Conservation (phyloP, 2,113 vertebrate genomes). For the Aleadryas rufinucha region DNA sequence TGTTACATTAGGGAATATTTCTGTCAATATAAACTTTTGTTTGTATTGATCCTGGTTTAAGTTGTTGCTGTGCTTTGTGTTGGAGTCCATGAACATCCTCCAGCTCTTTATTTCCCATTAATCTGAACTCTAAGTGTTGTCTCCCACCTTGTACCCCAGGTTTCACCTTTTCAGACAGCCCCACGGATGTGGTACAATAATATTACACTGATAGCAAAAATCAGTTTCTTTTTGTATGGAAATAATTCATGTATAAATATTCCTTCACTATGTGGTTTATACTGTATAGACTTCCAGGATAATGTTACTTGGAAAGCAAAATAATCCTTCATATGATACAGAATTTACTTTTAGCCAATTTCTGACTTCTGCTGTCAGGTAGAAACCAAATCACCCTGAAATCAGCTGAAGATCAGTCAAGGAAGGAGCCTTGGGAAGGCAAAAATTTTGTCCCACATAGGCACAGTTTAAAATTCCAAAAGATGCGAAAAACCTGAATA, state of each 20-base stretch:
- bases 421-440: not conserved
- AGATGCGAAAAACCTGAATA: not conserved
- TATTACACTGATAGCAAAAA: not conserved
- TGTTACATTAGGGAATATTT: not conserved
- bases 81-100: not conserved
- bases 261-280: not conserved
- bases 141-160: not conserved
- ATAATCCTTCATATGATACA: not conserved
- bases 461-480: not conserved
- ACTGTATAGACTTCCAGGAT: not conserved
- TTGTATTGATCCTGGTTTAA: conserved; percentile 18
- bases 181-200: not conserved
- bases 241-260: not conserved
- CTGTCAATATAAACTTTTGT: not conserved
- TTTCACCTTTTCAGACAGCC: not conserved
- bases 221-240: not conserved
- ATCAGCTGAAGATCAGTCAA: not conserved
- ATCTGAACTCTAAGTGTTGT: not conserved
- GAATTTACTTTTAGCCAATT: not conserved
- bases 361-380: not conserved
- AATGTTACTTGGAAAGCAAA: not conserved
- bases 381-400: not conserved
- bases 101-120: not conserved
- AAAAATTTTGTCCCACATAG: not conserved
- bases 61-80: not conserved